These are phyloP conservation scores for Hirundichthys speculiger DNA, from an alignment of 2,113 vertebrate genomes.

Conservation along the genomic window DNA sequence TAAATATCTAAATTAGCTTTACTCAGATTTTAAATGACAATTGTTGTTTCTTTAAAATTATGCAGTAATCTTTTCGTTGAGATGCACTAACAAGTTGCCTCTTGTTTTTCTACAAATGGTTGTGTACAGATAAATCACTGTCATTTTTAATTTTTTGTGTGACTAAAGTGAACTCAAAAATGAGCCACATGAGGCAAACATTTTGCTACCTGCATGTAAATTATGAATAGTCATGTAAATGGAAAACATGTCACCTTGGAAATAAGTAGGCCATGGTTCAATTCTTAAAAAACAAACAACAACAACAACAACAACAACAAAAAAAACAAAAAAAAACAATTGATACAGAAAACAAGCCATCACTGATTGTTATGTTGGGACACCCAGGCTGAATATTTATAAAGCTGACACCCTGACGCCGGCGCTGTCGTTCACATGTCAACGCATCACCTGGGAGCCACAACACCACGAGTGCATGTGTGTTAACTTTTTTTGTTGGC, in stretches of 20 bases:
- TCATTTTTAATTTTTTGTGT: background rate
- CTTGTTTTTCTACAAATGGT: too few species aligned
- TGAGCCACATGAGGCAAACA: background rate
- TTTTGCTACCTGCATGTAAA: background rate
- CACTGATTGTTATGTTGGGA: background rate
- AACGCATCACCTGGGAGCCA: constrained; percentile 20
- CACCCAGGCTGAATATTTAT: background rate
- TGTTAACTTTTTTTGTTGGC: constrained; percentile 6
- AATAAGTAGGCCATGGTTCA: background rate
- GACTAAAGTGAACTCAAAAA: background rate
- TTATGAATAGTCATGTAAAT: background rate
- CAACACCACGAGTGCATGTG: background rate
- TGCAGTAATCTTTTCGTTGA: too few species aligned
- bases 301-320: too few species aligned
- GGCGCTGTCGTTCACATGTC: background rate
- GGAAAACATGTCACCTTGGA: background rate
- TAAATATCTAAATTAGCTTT: too few species aligned
- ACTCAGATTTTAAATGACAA: too few species aligned
- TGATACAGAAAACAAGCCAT: background rate
- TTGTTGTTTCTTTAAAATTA: too few species aligned
- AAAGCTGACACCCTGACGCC: background rate
- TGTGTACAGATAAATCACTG: too few species aligned
- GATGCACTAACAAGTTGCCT: too few species aligned
- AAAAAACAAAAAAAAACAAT: background rate
- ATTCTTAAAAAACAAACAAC: background rate